These are phyloP conservation scores for Schizaphis graminum DNA, from an alignment of 2,888 invertebrate genomes.

Conservation along the genomic window DNA sequence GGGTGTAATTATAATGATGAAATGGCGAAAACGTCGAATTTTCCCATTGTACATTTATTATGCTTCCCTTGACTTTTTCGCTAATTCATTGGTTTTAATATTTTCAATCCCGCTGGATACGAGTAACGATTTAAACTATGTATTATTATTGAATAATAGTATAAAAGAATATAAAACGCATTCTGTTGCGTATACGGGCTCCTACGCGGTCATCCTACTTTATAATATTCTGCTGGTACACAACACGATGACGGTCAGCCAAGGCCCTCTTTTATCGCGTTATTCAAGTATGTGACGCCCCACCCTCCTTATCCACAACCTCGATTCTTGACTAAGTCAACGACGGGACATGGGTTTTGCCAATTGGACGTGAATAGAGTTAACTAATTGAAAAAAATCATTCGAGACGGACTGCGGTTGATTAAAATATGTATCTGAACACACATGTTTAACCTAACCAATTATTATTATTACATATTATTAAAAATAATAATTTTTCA, in stretches of 20 bases:
- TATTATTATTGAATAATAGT: not conserved
- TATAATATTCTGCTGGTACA: not conserved
- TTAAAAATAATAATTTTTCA: not conserved
- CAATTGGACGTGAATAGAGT: slow-evolving; percentile 35
- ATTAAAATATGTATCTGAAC: not conserved
- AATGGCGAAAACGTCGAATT: slow-evolving; percentile 15
- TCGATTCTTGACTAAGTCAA: not conserved
- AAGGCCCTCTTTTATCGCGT: not conserved
- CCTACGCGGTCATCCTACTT: slow-evolving; percentile 13
- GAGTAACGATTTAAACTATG: not conserved
- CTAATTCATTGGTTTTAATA: slow-evolving; percentile 57
- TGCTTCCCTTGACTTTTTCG: slow-evolving; percentile 26
- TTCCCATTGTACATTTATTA: not conserved
- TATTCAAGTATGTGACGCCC: not conserved
- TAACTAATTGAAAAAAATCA: slow-evolving; percentile 3
- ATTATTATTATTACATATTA: not conserved
- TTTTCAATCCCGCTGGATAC: not conserved
- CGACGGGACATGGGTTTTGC: slow-evolving; percentile 29
- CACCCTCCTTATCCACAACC: not conserved
- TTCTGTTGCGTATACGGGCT: not conserved
- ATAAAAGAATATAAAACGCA: not conserved
- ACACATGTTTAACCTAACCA: not conserved
- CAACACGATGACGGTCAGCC: not conserved
- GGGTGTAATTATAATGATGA: slow-evolving; percentile 6
- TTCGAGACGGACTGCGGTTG: not conserved